Conservation (phyloP, 2,888 invertebrate species). For the Hermaeophaga mercurialis region DNA sequence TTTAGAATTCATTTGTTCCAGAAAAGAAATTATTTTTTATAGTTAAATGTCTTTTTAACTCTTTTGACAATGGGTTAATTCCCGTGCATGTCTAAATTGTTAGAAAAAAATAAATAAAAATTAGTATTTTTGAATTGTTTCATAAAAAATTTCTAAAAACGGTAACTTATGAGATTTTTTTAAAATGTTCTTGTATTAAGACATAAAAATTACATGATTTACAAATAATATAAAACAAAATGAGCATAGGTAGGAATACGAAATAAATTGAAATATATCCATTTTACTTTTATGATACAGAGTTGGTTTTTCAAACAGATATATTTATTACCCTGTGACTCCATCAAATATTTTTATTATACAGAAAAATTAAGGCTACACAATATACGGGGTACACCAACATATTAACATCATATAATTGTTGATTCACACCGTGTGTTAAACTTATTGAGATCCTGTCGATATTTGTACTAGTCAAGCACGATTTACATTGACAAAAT, state of each 20-base stretch:
- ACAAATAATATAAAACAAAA: constrained; percentile 16
- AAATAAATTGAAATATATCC: constrained; percentile 19
- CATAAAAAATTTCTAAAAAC: neutral
- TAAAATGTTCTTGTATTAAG: neutral
- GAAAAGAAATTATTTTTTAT: too few relatives aligned
- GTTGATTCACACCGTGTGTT: neutral
- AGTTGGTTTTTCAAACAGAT: constrained; percentile 24
- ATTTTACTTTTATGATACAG: constrained; percentile 25
- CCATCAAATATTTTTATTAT: constrained; percentile 19
- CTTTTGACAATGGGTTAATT: too few relatives aligned
- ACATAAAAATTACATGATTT: neutral
- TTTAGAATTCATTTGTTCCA: too few relatives aligned
- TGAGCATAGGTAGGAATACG: neutral
- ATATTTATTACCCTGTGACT: constrained; percentile 24
- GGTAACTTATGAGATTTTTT: neutral
- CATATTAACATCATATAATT: too few relatives aligned
- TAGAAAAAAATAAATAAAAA: too few relatives aligned
- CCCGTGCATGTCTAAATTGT: too few relatives aligned
- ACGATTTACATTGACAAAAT: constrained; percentile 15
- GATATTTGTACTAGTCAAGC: constrained; percentile 18
- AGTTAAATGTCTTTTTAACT: too few relatives aligned
- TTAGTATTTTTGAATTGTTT: too few relatives aligned
- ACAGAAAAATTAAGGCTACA: constrained; percentile 8
- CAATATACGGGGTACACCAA: neutral
- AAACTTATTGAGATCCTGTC: constrained; percentile 21